phyloP scores from a whole-genome alignment of 1,140 invertebrate genomes.

The Antheraea pernyi region DNA sequence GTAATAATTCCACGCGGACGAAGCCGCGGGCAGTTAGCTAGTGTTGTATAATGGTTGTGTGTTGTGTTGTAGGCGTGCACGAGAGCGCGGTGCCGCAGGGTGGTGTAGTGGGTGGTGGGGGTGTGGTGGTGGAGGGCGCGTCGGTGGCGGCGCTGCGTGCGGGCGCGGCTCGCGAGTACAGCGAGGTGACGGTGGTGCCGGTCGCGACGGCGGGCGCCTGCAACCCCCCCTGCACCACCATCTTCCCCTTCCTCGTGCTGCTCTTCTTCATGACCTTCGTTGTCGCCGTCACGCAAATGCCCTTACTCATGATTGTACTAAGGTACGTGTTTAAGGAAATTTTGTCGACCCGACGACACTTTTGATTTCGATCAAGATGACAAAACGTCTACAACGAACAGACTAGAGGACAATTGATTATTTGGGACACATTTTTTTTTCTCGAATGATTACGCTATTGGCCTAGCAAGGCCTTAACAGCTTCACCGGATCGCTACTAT shows the following conservation, averaged over 20 bases:
- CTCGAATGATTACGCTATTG: no score
- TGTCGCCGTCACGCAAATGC: conserved; percentile 96
- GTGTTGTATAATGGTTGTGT: not conserved
- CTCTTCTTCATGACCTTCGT: conserved; percentile 97
- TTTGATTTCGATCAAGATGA: no score
- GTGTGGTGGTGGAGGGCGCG: conserved; percentile 25
- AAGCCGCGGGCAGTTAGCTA: no score
- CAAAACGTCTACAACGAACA: no score
- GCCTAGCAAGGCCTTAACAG: no score
- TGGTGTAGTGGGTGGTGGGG: not conserved
- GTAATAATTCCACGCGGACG: no score
- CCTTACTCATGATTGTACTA: conserved; percentile 95
- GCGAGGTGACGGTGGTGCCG: conserved; percentile 83
- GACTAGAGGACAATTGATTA: no score
- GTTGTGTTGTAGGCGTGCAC: conserved; percentile 86
- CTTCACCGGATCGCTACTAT: no score
- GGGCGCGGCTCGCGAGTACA: conserved; percentile 70
- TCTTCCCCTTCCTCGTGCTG: conserved; percentile 95
- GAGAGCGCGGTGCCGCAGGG: conserved; percentile 79
- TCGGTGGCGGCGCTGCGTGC: conserved; percentile 65
- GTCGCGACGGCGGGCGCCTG: conserved; percentile 94
- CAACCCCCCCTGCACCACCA: conserved; percentile 93
- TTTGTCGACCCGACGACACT: no score
- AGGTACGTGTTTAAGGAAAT: conserved; percentile 77
- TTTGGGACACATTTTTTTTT: no score